Evolutionary conservation across 2,797 vertebrate species (phyloP), one percentile per base, ranked within the genome.

Genomic region (Eulemur coronatus): DNA sequence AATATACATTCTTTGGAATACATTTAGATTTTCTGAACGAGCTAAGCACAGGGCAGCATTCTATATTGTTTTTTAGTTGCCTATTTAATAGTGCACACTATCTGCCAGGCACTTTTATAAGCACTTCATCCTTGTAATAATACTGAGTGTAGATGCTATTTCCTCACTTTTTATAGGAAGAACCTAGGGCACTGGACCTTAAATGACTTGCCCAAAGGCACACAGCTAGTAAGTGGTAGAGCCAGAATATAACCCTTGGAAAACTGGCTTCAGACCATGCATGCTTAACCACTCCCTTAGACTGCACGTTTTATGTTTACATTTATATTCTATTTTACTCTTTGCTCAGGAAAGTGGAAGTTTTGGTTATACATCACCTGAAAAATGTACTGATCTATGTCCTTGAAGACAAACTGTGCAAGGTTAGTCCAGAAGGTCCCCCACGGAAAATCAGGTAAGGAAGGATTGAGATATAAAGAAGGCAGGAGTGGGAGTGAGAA

Each of bases 1-100:
- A 95, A 63, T 26, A 70, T 85, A 92, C 61, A 85, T 67, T 14
- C 10, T 96, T 73, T 86, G 61, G 33, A 82, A 84, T 82, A 87
- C 18, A 76, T 63, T 86, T 92, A 89, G 33, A 81, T 35, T 81
- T 85, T 86, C 35, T 65, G 61, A 94, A 78, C 82, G 52, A 91
- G 7, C 11, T 73, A 84, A 96, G 30, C 28, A 55, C 92, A 95
- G 41, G 11, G 6, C 7, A 69, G 12, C 33, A 41, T 43, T 88
- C 65, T 65, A 14, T 33, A 69, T 5, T 5, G 11, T n/a, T 67
- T 67, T 82, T 35, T 24, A 81, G 35, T 22, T 90, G 18, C 4
- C n/a, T 63, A 61, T 50, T 79, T 65, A 89, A 84, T 30, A 63
- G 20, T 81, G 15, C 24, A 75, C 13, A 20, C 7, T 73, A 57